Conservation (phyloP, 2,888 invertebrate genomes). For the Hedychridium roseum region DNA sequence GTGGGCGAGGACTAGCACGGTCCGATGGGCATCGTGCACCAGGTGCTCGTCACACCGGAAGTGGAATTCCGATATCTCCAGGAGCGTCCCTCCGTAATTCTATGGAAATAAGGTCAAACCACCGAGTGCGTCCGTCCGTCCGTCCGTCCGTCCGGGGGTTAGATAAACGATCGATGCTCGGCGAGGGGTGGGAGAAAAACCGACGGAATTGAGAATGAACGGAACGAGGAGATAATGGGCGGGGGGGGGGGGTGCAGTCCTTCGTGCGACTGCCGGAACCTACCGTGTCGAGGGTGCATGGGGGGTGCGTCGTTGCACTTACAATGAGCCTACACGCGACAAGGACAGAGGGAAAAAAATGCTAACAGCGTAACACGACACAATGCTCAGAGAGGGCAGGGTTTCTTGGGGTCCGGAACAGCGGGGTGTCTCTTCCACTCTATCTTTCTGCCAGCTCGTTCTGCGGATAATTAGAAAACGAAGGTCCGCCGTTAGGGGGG, state of each 20-base stretch:
- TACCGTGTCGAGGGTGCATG: slow-evolving; percentile 25
- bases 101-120: slow-evolving; percentile 54
- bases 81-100: slow-evolving; percentile 30
- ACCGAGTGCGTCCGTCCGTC: slow-evolving; percentile 28
- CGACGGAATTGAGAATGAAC: slow-evolving; percentile 9
- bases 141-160: no score
- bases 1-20: slow-evolving; percentile 19
- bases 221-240: slow-evolving; percentile 32
- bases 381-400: slow-evolving; percentile 32
- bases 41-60: slow-evolving; percentile 55
- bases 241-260: slow-evolving; percentile 15
- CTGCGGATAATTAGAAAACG: slow-evolving; percentile 32
- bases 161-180: slow-evolving; percentile 15
- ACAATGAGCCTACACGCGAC: slow-evolving; percentile 21
- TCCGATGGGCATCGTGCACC: slow-evolving; percentile 41
- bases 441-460: slow-evolving; percentile 12
- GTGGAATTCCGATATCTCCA: slow-evolving; percentile 51
- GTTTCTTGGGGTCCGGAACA: slow-evolving; percentile 37
- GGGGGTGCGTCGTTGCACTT: slow-evolving; percentile 23
- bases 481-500: slow-evolving; percentile 10
- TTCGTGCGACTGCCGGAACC: slow-evolving; percentile 25
- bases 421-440: slow-evolving; percentile 32
- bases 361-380: slow-evolving; percentile 42
- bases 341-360: slow-evolving; percentile 20
- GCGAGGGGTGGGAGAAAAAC: slow-evolving; percentile 1